Conservation (phyloP, 2,888 invertebrate species). For the Troides aeacus region DNA sequence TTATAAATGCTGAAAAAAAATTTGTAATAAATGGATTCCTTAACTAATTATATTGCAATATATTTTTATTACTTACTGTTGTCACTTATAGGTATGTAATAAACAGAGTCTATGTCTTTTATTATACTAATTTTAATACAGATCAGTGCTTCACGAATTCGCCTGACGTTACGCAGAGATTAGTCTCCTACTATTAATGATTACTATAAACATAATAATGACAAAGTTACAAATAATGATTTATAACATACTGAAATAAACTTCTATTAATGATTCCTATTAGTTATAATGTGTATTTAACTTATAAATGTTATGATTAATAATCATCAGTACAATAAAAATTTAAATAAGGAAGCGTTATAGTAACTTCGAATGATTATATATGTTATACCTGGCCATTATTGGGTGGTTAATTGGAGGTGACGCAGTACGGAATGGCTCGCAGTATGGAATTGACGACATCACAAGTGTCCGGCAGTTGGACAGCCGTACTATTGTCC, state of each 20-base stretch:
- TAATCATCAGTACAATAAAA: slow-evolving; percentile 3
- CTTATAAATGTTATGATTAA: background rate
- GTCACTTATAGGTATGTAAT: background rate
- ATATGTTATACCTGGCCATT: background rate
- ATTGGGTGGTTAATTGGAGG: slow-evolving; percentile 43
- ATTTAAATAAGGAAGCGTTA: slow-evolving; percentile 14
- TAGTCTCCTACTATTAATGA: background rate
- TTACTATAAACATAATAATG: background rate
- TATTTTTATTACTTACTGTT: background rate
- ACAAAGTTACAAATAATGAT: background rate
- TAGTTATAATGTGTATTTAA: background rate
- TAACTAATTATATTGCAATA: too few relatives aligned
- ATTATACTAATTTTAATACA: too few relatives aligned
- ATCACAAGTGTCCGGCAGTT: slow-evolving; percentile 55
- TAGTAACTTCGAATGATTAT: slow-evolving; percentile 13
- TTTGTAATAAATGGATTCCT: too few relatives aligned
- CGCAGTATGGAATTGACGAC: slow-evolving; percentile 66
- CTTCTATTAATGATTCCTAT: background rate
- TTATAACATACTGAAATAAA: background rate
- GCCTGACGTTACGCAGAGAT: too few relatives aligned
- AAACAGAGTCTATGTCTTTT: background rate
- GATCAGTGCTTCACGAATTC: too few relatives aligned
- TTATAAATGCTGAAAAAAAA: background rate
- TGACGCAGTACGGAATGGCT: slow-evolving; percentile 69
- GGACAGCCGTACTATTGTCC: slow-evolving; percentile 53